Base-by-base conservation (phyloP, 2,888 invertebrate genomes). In the Elegia similella region DNA sequence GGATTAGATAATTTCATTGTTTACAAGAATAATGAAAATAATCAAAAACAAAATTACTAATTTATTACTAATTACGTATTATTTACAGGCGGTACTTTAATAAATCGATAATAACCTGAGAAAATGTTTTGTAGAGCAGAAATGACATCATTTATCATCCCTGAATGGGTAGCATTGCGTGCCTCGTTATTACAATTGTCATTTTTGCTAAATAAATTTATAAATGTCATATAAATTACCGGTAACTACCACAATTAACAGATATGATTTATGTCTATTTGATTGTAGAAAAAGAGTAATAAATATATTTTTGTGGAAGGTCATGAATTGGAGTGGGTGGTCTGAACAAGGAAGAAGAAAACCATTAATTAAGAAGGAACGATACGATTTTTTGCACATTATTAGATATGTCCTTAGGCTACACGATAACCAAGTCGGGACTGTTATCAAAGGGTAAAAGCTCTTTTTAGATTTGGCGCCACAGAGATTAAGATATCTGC, bases 381-480 rank as follows among this genome's bases (percentile, higher is more conserved):
- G 72, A 66, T 74, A 78, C 75, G 72, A 70, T 84, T 88, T 90
- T 89, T 89, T 89, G 88, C 88, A 84, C 79, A 73, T 81, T 70
- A 77, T 74, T 77, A 81, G 80, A 78, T 76, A 82, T 68, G 69
- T 73, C 81, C 76, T 73, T 69, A 77, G 75, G 78, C 76, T 67
- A 73, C 73, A 72, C 82, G 88, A 90, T 88, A 89, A 87, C 79
- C 77, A 61, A 69, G 81, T 81, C 84, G 78, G 71, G 76, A 72
- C 80, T 75, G 74, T 87, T 90, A 90, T 89, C 90, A 84, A 79
- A 76, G 80, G 82, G 76, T 78, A 52, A 60, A 75, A 80, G 78
- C 76, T 78, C 86, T 82, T 84, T 85, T 84, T 81, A 82, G 82
- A 82, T 84, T 84, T 87, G 90, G 90, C 90, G 90, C 90, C 90